Conservation (phyloP, 2,797 vertebrate genomes). For the Antrozous pallidus region DNA sequence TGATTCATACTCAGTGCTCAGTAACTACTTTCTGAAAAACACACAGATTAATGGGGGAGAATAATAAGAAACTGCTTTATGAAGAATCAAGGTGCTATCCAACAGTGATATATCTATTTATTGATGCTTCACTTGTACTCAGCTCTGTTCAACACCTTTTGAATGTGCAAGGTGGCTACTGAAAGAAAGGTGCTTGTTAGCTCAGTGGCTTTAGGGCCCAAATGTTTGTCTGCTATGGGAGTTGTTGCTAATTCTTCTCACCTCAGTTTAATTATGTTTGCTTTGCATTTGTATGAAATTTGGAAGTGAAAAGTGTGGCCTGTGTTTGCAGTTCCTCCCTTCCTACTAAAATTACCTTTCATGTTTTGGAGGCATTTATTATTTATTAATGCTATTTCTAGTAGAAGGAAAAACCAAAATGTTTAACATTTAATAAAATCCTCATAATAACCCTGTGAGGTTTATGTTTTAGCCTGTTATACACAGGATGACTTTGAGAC, state of each 20-base stretch:
- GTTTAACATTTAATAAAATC: not conserved
- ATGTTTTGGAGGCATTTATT: not conserved
- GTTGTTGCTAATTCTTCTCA: not conserved
- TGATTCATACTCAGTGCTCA: not conserved
- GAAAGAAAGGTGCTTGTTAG: not conserved
- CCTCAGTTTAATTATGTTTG: not conserved
- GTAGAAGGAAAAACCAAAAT: not conserved
- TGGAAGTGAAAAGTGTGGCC: not conserved
- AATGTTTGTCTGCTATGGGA: not conserved
- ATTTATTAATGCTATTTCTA: not conserved
- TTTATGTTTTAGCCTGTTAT: not conserved
- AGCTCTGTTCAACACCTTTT: not conserved
- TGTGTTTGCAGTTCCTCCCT: not conserved
- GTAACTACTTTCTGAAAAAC: not conserved
- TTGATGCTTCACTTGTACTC: constrained; percentile 23
- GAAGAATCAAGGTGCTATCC: not conserved
- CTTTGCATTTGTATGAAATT: constrained; percentile 41
- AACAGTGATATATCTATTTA: not conserved
- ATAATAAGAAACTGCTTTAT: not conserved
- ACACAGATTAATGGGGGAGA: not conserved
- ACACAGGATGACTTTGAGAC: not conserved
- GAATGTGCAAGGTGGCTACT: not conserved
- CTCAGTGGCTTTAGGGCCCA: not conserved
- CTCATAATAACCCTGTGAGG: not conserved
- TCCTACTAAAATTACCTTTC: not conserved